phyloP scores from a whole-genome alignment of 2,113 vertebrate species.

The Tyto alba region DNA sequence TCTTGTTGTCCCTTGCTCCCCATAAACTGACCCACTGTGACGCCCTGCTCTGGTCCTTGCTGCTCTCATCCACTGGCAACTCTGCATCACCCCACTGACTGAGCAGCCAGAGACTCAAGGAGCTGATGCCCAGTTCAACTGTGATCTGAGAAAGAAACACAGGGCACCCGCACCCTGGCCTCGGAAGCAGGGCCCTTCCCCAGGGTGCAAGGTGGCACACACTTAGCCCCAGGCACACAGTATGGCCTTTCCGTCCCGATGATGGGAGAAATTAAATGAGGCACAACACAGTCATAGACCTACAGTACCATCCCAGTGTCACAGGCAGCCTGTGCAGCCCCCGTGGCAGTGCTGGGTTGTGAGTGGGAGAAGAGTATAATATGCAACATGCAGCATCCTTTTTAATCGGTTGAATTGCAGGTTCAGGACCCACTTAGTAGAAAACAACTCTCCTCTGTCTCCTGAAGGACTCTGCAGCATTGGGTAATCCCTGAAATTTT shows the following conservation, averaged over 20 bases:
- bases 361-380: background rate
- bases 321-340: background rate
- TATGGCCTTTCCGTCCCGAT: background rate
- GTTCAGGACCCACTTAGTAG: background rate
- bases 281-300: background rate
- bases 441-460: background rate
- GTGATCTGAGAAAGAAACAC: background rate
- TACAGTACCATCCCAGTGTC: background rate
- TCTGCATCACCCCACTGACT: background rate
- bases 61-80: background rate
- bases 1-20: background rate
- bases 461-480: background rate
- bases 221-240: background rate
- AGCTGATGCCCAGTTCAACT: background rate
- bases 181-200: background rate
- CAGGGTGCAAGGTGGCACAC: accelerated
- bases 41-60: background rate
- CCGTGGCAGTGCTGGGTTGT: accelerated
- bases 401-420: accelerated
- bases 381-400: background rate
- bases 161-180: accelerated
- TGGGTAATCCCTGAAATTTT: slow-evolving; percentile 23
- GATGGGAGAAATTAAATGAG: background rate
- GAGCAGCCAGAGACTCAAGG: background rate
- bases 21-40: background rate